Percentiles rank a stretch among this genome's conserved stretches.
Conservation (phyloP, 2,113 vertebrate species). For the Eurypyga helias region DNA sequence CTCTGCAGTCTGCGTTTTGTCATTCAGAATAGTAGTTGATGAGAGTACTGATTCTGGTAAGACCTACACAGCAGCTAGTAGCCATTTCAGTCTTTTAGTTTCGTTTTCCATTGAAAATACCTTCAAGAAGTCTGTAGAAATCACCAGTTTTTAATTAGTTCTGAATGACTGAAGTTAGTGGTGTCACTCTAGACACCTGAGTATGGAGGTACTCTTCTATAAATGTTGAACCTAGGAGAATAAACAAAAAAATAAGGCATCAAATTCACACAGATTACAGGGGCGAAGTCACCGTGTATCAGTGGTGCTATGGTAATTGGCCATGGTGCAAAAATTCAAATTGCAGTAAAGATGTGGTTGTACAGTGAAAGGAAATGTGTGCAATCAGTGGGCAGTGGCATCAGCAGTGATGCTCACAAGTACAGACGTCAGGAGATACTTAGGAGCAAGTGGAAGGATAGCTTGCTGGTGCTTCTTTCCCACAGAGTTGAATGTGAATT, state of each 20-base stretch:
- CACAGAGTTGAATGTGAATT: background rate
- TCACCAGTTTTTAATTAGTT: background rate
- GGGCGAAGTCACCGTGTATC: accelerated
- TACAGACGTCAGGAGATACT: background rate
- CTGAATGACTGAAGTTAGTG: background rate
- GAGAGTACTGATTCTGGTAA: background rate
- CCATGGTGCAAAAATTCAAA: background rate
- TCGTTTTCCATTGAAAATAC: background rate
- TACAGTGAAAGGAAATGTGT: background rate
- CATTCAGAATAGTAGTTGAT: background rate
- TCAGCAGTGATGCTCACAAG: background rate
- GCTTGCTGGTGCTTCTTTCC: background rate
- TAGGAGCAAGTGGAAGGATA: background rate
- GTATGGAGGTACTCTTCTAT: background rate
- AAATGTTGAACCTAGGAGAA: background rate
- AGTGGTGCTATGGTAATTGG: background rate
- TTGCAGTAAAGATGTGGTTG: background rate
- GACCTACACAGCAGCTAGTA: background rate
- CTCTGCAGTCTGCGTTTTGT: background rate
- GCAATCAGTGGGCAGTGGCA: background rate
- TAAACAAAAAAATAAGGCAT: background rate
- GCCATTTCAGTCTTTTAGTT: background rate
- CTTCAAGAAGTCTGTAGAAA: background rate
- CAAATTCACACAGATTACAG: background rate
- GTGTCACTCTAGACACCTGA: background rate